These are phyloP conservation scores for Polypedilum pembai DNA, from an alignment of 1,140 invertebrate genomes.

Conservation along the genomic window DNA sequence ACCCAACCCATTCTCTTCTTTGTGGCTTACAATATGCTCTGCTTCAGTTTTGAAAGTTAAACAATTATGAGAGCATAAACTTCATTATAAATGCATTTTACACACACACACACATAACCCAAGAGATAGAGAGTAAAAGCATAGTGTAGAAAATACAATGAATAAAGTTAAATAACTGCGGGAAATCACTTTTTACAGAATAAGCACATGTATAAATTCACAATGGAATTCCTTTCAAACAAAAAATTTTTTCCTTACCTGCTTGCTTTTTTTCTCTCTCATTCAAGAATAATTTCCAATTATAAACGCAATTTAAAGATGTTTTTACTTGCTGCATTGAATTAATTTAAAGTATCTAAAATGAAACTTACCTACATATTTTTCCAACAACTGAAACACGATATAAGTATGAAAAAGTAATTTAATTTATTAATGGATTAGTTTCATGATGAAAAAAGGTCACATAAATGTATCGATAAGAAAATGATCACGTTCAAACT, in stretches of 20 bases:
- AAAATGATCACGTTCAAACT: too few species aligned
- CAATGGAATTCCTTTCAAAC: too few species aligned
- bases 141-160: neutral
- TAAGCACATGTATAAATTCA: neutral
- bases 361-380: too few species aligned
- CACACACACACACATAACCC: neutral
- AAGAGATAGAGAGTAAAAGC: slow-evolving; percentile 3
- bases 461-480: neutral
- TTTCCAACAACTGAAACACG: neutral
- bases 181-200: neutral
- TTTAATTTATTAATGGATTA: slow-evolving; percentile 14
- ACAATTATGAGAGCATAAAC: slow-evolving; percentile 13
- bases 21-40: neutral
- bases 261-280: neutral
- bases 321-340: too few species aligned
- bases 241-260: too few species aligned
- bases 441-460: slow-evolving; percentile 17
- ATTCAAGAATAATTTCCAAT: slow-evolving; percentile 13
- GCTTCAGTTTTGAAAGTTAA: neutral
- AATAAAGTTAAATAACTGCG: slow-evolving; percentile 4
- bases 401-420: neutral
- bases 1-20: neutral
- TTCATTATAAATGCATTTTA: neutral
- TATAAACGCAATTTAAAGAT: neutral
- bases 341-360: too few species aligned